Evolutionary conservation across 2,797 vertebrate species (phyloP).

Genomic region (Echeneis naucrates): DNA sequence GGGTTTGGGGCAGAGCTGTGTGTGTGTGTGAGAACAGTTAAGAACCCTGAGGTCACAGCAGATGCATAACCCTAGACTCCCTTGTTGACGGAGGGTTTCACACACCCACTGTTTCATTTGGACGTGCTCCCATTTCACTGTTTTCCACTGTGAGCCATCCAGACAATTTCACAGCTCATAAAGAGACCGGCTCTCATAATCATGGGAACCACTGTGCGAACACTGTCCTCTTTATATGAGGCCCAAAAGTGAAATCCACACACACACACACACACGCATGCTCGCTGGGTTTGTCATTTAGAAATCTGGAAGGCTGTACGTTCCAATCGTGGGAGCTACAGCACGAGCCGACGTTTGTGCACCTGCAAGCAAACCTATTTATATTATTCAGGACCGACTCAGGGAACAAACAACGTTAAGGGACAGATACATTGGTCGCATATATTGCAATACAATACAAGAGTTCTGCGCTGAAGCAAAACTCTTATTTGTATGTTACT

Average conservation of each 20-base stretch:
- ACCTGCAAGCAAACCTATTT: constrained; percentile 48
- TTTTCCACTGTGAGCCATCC: constrained; percentile 69
- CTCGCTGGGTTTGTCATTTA: constrained; percentile 59
- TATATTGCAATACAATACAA: not conserved
- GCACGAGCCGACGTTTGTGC: constrained; percentile 44
- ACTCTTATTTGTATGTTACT: not conserved
- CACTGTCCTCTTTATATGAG: constrained; percentile 64
- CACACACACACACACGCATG: constrained; percentile 56
- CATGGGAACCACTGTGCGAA: constrained; percentile 67
- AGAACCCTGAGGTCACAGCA: constrained; percentile 71
- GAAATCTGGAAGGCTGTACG: constrained; percentile 43
- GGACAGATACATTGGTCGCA: constrained; percentile 12
- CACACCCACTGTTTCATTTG: constrained; percentile 71
- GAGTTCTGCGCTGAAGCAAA: not conserved
- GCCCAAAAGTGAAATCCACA: constrained; percentile 61
- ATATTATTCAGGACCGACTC: constrained; percentile 37
- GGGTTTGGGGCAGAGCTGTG: constrained; percentile 53
- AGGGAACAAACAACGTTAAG: not conserved
- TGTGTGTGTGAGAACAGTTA: constrained; percentile 50
- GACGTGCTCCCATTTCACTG: constrained; percentile 58
- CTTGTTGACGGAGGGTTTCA: constrained; percentile 60
- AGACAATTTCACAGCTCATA: constrained; percentile 77
- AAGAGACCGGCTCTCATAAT: constrained; percentile 50
- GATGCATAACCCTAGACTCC: constrained; percentile 72
- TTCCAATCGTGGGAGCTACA: constrained; percentile 47